A percentile compares a stretch with the other conserved stretches of the same genome.
These are phyloP conservation scores for Pristiophorus japonicus DNA, from an alignment of 2,113 vertebrate genomes.

Conservation along the genomic window DNA sequence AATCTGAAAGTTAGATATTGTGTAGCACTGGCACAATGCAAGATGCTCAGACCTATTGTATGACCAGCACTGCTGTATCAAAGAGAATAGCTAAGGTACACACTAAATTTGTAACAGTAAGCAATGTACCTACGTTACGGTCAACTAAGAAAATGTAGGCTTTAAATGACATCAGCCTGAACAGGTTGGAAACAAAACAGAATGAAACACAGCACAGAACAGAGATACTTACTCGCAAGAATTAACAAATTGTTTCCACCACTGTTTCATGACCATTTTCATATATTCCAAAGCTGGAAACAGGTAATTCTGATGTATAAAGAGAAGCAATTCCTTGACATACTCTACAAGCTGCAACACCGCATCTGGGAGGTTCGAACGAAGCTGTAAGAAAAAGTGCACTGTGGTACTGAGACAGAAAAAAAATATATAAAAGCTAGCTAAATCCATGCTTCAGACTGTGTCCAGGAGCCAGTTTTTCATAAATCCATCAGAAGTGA, in stretches of 20 bases:
- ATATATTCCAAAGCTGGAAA: constrained; percentile 59
- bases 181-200: not conserved
- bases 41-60: not conserved
- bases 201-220: not conserved
- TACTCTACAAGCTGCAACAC: constrained; percentile 60
- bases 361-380: constrained; percentile 62
- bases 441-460: not conserved
- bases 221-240: constrained; percentile 75
- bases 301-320: constrained; percentile 64
- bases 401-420: not conserved
- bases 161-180: not conserved
- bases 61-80: not conserved
- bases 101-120: not conserved
- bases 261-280: constrained; percentile 50
- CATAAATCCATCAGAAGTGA: not conserved
- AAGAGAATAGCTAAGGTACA: not conserved
- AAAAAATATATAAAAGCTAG: not conserved
- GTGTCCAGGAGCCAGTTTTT: not conserved
- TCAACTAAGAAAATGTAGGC: not conserved
- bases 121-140: not conserved
- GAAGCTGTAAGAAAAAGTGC: constrained; percentile 48
- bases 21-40: not conserved
- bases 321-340: constrained; percentile 66
- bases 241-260: constrained; percentile 67
- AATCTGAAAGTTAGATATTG: not conserved